phyloP scores from a whole-genome alignment of 1,140 invertebrate genomes.

The Meteorus sp. region DNA sequence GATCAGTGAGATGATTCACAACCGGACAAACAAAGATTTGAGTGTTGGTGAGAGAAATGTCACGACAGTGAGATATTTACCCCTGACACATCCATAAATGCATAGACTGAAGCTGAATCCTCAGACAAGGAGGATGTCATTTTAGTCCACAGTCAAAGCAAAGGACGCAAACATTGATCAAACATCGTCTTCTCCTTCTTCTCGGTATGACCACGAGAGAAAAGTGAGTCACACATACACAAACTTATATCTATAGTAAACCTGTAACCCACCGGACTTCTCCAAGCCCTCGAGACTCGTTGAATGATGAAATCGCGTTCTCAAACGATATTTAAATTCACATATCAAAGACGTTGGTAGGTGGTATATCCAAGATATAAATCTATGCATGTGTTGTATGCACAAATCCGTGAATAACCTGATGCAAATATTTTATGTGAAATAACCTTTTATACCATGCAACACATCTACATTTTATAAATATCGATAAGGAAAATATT shows the following conservation, averaged over 20 bases:
- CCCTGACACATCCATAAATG: slow-evolving; percentile 11
- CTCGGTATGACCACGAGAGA: too few relatives aligned
- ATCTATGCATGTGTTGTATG: too few relatives aligned
- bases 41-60: neutral
- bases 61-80: neutral
- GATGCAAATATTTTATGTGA: too few relatives aligned
- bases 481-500: too few relatives aligned
- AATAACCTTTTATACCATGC: too few relatives aligned
- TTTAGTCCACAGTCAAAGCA: too few relatives aligned
- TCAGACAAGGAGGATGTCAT: neutral
- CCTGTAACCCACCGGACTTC: neutral
- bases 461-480: too few relatives aligned
- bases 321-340: slow-evolving; percentile 26
- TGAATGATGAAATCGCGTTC: slow-evolving; percentile 14
- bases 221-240: too few relatives aligned
- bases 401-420: too few relatives aligned
- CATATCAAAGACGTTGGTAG: slow-evolving; percentile 22
- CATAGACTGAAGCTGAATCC: neutral
- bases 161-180: neutral
- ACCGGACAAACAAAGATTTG: neutral
- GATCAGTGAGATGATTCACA: neutral
- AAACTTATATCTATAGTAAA: neutral
- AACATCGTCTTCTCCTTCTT: neutral
- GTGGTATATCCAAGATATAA: too few relatives aligned
- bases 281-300: neutral